Conservation (phyloP, 2,113 vertebrate genomes). For the Leucopternis melanops region DNA sequence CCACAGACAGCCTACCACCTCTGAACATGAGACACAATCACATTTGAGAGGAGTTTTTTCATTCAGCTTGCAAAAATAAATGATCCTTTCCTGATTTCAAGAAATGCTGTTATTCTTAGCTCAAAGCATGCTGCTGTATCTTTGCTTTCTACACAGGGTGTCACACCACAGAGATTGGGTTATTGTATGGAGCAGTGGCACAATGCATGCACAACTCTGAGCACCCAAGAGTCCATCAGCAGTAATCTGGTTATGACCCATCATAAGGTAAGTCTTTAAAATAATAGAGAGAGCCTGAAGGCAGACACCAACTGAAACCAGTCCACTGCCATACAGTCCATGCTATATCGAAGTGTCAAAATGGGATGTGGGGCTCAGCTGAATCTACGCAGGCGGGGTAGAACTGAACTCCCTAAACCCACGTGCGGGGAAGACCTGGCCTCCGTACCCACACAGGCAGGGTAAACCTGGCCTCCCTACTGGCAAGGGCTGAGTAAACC, state of each 20-base stretch:
- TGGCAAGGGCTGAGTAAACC: too few relatives aligned
- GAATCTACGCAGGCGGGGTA: too few relatives aligned
- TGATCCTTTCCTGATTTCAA: not conserved
- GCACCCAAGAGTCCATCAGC: not conserved
- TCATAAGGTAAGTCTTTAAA: not conserved
- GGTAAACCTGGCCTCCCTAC: too few relatives aligned
- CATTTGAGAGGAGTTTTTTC: not conserved
- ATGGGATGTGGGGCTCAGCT: not conserved
- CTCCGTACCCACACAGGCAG: too few relatives aligned
- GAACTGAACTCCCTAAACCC: too few relatives aligned
- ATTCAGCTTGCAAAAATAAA: not conserved
- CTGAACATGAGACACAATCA: not conserved
- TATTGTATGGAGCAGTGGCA: not conserved
- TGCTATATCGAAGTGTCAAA: not conserved
- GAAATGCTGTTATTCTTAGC: not conserved
- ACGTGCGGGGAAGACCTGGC: too few relatives aligned
- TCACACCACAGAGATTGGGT: not conserved
- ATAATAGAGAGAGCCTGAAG: not conserved
- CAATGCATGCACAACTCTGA: not conserved
- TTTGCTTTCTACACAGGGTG: not conserved
- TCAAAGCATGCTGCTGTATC: not conserved
- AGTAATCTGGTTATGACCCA: not conserved
- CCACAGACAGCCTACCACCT: not conserved
- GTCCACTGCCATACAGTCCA: not conserved
- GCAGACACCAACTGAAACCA: not conserved